Evolutionary conservation across 1,140 invertebrate species (phyloP), one percentile per base, ranked within the genome.

Genomic region (Drosophila busckii): DNA sequence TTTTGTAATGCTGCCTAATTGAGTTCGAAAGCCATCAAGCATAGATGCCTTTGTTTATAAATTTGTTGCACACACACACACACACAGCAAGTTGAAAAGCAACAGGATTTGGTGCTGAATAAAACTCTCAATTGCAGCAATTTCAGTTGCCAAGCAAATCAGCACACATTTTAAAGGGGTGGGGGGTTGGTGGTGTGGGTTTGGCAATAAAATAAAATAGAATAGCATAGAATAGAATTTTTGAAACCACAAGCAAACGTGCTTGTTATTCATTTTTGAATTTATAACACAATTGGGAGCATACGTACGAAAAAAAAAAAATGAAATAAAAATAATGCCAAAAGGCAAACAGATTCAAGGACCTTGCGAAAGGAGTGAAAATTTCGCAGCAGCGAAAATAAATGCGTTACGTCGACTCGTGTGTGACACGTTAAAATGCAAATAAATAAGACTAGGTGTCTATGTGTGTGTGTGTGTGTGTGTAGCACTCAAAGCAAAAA

Each of bases 211-310:
- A 82, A 82, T 82, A 61, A 82, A 82, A 83, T 82, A 62, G 64
- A 70, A 82, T n/a, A n/a, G n/a, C n/a, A n/a, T n/a, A n/a, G n/a
- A n/a, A 68, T 67, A 48, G 63, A 54, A 67, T n/a, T n/a, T 75
- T 75, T 70, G 52, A 53, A 82, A 75, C 75, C 76, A 66, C 75
- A 82, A 55, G 76, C 55, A 75, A 83, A 75, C 75, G 75, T 82
- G 75, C 76, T n/a, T n/a, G 70, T 83, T 82, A 82, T 75, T 83
- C 66, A 82, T 82, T 82, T 82, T 70, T 82, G 66, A 82, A 82
- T 82, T 82, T 82, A 83, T 76, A 83, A 82, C 76, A 75, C 75
- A 82, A 82, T 82, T 82, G 75, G 61, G 62, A 76, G 64, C 61
- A 32, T 56, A 48, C 37, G 48, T 53, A 25, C 40, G 29, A 49